phyloP scores from a whole-genome alignment of 2,888 invertebrate species.

The Creontiades dilutus region DNA sequence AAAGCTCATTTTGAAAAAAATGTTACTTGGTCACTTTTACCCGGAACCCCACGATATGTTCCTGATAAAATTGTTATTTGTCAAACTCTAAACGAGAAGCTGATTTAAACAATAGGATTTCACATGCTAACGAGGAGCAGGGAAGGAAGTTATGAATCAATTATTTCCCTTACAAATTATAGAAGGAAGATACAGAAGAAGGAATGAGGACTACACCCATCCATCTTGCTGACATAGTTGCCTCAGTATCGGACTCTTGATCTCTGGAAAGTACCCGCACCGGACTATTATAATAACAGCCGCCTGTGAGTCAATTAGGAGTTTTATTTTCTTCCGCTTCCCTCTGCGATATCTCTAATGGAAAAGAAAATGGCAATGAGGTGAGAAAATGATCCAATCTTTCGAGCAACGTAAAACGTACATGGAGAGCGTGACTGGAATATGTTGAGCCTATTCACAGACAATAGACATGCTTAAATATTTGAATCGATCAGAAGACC shows the following conservation, averaged over 20 bases:
- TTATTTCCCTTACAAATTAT: constrained; percentile 47
- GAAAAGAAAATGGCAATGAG: neutral
- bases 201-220: neutral
- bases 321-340: neutral
- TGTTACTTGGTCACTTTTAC: too few species aligned
- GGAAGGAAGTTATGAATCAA: constrained; percentile 60
- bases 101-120: constrained; percentile 42
- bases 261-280: constrained; percentile 13
- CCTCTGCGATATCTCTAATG: neutral
- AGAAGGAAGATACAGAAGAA: neutral
- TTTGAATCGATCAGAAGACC: too few species aligned
- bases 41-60: too few species aligned
- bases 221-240: neutral
- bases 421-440: neutral
- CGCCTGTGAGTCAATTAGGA: neutral
- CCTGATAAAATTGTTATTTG: constrained; percentile 33
- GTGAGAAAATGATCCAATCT: neutral
- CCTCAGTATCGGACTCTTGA: constrained; percentile 7
- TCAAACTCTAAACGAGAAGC: constrained; percentile 57
- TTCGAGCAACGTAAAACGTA: neutral
- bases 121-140: constrained; percentile 61
- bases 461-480: neutral
- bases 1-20: too few species aligned
- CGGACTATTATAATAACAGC: constrained; percentile 17
- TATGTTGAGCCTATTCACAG: neutral